These are phyloP conservation scores for Maniola jurtina DNA, from an alignment of 1,140 invertebrate genomes.

Conservation along the genomic window DNA sequence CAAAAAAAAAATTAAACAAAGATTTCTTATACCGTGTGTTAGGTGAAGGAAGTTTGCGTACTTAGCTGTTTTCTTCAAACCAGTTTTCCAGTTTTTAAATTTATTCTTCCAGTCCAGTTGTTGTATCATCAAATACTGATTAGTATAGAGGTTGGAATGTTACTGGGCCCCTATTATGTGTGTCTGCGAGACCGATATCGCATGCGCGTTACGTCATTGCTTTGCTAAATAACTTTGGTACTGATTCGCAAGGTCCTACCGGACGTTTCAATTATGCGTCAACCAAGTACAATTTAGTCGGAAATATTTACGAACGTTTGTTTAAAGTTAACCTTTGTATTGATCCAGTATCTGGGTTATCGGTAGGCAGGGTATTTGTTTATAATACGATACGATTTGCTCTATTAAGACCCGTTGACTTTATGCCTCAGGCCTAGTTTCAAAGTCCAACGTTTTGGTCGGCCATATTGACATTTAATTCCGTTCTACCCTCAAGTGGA, in stretches of 20 bases:
- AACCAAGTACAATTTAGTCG: conserved; percentile 11
- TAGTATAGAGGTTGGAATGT: conserved; percentile 21
- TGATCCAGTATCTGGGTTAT: conserved; percentile 2
- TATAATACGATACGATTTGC: conserved; percentile 8
- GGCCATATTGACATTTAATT: background rate
- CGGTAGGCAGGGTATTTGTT: background rate
- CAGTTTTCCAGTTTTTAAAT: conserved; percentile 1
- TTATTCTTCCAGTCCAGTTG: conserved; percentile 2
- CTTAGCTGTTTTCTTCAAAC: background rate
- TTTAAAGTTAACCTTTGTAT: background rate
- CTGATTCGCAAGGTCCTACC: background rate
- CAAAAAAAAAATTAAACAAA: background rate
- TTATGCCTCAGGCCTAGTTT: background rate
- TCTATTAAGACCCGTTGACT: background rate
- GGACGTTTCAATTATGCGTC: conserved; percentile 4
- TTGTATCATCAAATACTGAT: conserved; percentile 2
- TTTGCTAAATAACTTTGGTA: background rate
- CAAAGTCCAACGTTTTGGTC: background rate
- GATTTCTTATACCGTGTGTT: background rate
- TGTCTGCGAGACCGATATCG: conserved; percentile 26
- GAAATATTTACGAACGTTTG: background rate
- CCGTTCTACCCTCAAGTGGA: too few species aligned
- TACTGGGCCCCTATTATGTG: conserved; percentile 22
- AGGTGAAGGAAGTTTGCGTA: background rate
- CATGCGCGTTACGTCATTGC: conserved; percentile 45